Base-by-base conservation (phyloP, 1,140 invertebrate genomes). In the Lanistes nyassanus region DNA sequence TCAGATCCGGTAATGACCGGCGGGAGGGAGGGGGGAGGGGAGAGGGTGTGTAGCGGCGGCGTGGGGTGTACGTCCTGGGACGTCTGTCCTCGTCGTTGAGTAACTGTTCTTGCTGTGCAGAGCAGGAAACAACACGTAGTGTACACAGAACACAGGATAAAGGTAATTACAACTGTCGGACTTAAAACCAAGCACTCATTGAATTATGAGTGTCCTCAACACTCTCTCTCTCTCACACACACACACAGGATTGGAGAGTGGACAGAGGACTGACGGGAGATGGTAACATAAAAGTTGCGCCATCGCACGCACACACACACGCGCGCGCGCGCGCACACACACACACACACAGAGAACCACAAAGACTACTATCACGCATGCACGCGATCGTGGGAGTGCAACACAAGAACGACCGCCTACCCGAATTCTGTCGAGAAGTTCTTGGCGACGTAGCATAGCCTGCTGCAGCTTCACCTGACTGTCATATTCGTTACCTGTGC, bases 391-490 rank as follows among this genome's bases (percentile, higher is more conserved):
- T 26, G 42, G 9, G 42, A 47, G 42, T 47, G 42, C 42, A 47
- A 13, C 9, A 2, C 2, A 16, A 6, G 9, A 0, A 47, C 9
- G 23, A 60, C 6, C 23, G 78, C 80, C 76, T 76, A 87, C 85
- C 74, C 81, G 75, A 31, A 87, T 86, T 81, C 80, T 84, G 55
- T 85, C 84, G 31, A 87, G 72, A 0, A 87, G 77, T 76, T 87
- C 85, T 64, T 87, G 84, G 67, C 84, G 76, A 58, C 82, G 79
- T 9, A 86, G 73, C 82, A 86, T 83, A 66, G 84, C 84, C 76
- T 87, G 84, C 69, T 85, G 83, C n/a, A 87, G 78, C 68, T 80
- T 79, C 23, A 83, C 62, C 64, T 85, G 82, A 65, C 78, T 76
- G 34, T 86, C 84, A 26, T 84, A 81, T 71, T 81, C 79, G 64